Base-by-base conservation (phyloP, 1,140 invertebrate genomes). In the Saccostrea echinata region DNA sequence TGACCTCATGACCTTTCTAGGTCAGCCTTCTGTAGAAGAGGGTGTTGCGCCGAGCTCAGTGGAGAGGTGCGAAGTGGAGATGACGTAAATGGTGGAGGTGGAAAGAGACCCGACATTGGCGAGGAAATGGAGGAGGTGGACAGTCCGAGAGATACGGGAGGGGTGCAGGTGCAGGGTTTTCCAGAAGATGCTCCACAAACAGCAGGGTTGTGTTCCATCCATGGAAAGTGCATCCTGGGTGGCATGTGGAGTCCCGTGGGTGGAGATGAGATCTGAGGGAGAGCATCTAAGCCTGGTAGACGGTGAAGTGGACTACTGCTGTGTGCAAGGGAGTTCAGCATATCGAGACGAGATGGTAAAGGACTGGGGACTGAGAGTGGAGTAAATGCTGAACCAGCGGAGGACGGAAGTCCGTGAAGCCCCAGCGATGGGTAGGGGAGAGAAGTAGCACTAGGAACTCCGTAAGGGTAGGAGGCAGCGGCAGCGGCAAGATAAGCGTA, bases 401-500 rank as follows among this genome's bases (percentile, higher is more conserved):
- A 86, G 30, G 90, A 84, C 13, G 86, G 87, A 43, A 91, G 90
- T 82, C 89, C 88, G 35, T 88, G 85, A n/a, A 90, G 89, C 21
- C 86, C 87, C 33, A 92, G 82, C 24, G 85, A 80, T 33, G 91
- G 90, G 84, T 91, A 91, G 8, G 90, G 71, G 13, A 88, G 51
- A 12, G 91, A 81, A 16, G 92, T 84, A 80, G 91, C 87, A 51
- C 87, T 89, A 13, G 94, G 93, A 64, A 95, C 93, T 68, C 93
- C 93, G 88, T 95, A 95, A n/a, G 93, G 92, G 43, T 94, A 94
- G 12, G 92, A 88, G 27, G 97, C 97, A 0, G 98, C 97, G 0
- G 98, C 98, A 92, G 98, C 98, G 0, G 98, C 95, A 11, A 99
- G 96, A n/a, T 97, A 97, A 0, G 98, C 98, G 0, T 98, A 98